Base-by-base conservation (phyloP, 1,140 invertebrate genomes). In the Macrobrachium rosenbergii region DNA sequence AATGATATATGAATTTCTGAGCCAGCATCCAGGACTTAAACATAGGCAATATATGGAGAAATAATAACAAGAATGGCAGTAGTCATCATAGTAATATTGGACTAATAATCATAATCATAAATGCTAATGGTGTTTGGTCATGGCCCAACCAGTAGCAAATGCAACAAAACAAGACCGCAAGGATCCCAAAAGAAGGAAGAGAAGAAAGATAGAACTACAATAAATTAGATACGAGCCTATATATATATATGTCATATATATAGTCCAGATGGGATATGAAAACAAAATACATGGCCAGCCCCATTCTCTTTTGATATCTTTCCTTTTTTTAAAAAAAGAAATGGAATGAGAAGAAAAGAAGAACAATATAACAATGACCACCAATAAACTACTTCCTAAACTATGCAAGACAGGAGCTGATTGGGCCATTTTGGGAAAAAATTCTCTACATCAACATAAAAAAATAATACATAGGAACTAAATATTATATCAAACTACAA, bases 61-160 rank as follows among this genome's bases (percentile, higher is more conserved):
- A 62, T 37, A 28, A 28, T 12, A 52, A 52, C 52, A 52, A 52
- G 7, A 52, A 12, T 52, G n/a, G 37, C 2, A 45, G 75, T 45
- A 52, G 52, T 52, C 52, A 52, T 52, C 52, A 52, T 52, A 52
- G 52, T 10, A 10, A 52, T 52, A 52, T 52, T 52, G 52, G 12
- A 52, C 52, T 52, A 52, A 52, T 52, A 52, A 52, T 52, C 52
- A 52, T 52, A 52, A 52, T 52, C 28, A 37, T 37, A 37, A 37
- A 63, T 60, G 62, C 37, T 58, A 59, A 64, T 86, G 83, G 83
- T 86, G 77, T 78, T 86, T 86, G 83, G 77, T 77, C 72, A 86
- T 86, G 83, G 83, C 83, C 83, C 83, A 86, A 86, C 76, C 83
- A 78, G 60, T n/a, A 86, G 60, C 78, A 84, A 73, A 80, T 80